Base-by-base conservation (phyloP, 2,888 invertebrate genomes). In the Lapara coniferarum region DNA sequence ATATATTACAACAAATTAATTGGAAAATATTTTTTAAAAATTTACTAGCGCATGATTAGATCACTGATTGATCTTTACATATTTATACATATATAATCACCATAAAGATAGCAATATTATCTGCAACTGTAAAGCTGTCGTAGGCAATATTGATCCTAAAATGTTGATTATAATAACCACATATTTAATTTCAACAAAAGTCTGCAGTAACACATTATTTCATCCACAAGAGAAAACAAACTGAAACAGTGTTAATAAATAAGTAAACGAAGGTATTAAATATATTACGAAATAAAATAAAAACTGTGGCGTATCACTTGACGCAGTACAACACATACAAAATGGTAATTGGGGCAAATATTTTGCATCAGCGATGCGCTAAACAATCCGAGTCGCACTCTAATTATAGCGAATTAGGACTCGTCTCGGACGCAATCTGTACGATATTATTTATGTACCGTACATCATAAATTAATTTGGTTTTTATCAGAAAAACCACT, bases 291-390 rank as follows among this genome's bases (percentile, higher is more conserved):
- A 63, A 63, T 5, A 63, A 49, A 63, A 46, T 6, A 46, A 49
- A 63, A 63, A 19, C 16, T 16, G 37, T 16, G 52, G 25, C 19
- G 25, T 53, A 13, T 57, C 52, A 51, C 52, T 59, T 44, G 58
- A 52, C 49, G 37, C 49, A 51, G 51, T 52, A 68, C 58, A 68
- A 58, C 51, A 37, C 63, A 69, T 69, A 59, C 63, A 53, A 63
- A 37, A 19, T 13, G 79, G 79, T 82, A 89, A 88, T 88, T 89
- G 82, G 88, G 86, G 79, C 88, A 88, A 87, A 86, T 83, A 85
- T 86, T 79, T 82, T 83, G 87, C 86, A 84, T 81, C 78, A 77
- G 73, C 80, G 85, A 85, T 83, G 84, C 85, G 84, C 85, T 81
- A 84, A 82, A 86, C 85, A 84, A 87, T 86, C 83, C 83, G 88